A percentile compares a stretch with the other conserved stretches of the same genome.
These are phyloP conservation scores for Calameuta filiformis DNA, from an alignment of 2,888 invertebrate species.

Conservation along the genomic window DNA sequence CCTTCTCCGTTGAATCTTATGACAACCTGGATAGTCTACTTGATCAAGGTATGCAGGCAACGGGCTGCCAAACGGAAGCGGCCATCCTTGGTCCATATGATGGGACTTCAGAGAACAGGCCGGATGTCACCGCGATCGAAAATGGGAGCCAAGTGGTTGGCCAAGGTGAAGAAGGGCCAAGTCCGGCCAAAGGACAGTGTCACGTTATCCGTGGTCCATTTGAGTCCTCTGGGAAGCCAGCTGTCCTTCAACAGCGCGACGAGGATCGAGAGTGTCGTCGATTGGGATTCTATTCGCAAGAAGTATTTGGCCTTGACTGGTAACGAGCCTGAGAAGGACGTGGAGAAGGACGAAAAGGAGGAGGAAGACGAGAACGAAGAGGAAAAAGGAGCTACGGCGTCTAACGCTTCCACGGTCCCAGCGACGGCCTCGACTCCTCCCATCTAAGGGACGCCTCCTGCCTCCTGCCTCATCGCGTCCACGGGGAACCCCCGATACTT, in stretches of 20 bases:
- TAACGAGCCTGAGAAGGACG: constrained; percentile 69
- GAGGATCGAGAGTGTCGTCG: constrained; percentile 89
- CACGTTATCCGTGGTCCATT: constrained; percentile 82
- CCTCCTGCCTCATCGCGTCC: neutral
- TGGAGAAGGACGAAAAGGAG: constrained; percentile 54
- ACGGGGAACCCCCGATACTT: neutral
- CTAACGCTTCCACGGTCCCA: constrained; percentile 52
- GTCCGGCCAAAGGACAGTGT: constrained; percentile 72
- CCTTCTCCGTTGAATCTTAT: constrained; percentile 80
- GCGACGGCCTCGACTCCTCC: constrained; percentile 50
- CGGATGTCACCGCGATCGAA: constrained; percentile 67
- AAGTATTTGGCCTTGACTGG: constrained; percentile 85
- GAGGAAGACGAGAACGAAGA: constrained; percentile 55
- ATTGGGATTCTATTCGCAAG: constrained; percentile 93
- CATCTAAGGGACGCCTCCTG: constrained; percentile 15
- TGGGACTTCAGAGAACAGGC: constrained; percentile 65
- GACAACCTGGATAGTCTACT: constrained; percentile 72
- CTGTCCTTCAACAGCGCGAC: constrained; percentile 83
- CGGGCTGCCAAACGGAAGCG: constrained; percentile 66
- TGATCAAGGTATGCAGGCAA: constrained; percentile 67
- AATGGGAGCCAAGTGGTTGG: constrained; percentile 68
- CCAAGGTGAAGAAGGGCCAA: constrained; percentile 68
- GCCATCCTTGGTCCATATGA: constrained; percentile 68
- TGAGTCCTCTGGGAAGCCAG: constrained; percentile 87
- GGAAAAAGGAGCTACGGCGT: constrained; percentile 48